Evolutionary conservation across 2,888 invertebrate species (phyloP), one percentile per base, ranked within the genome.

Genomic region (Plebejus argus): DNA sequence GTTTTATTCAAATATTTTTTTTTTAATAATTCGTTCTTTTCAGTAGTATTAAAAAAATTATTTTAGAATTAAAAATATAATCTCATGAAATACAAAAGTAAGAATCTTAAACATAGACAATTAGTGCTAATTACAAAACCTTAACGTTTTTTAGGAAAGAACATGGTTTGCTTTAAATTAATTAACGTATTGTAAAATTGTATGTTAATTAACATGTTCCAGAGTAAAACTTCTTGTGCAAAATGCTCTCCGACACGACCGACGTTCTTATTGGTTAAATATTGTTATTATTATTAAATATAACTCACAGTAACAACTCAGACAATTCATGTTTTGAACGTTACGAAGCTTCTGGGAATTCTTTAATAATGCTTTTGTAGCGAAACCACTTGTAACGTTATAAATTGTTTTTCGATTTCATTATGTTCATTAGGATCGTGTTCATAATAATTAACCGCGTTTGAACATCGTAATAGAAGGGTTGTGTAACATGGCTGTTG

Each of bases 371-470:
- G 35, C 39, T 71, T 35, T 35, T 71, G 71, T 18, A 39, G n/a
- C 39, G 20, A 39, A 10, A 20, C 71, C 20, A 20, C 39, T 71
- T 8, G n/a, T 39, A 4, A 71, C n/a, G 71, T 7, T 39, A 35
- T 70, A 7, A 71, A 71, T 20, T 39, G 71, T 71, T 71, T 71
- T 71, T 71, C 35, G 1, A 39, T 71, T 35, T 71, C 71, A n/a
- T 66, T 66, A 33, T 66, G 28, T 28, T 66, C 66, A 6, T 66
- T 61, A 61, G 12, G 28, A 15, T 18, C 28, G 28, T 66, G 18
- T 15, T 71, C 71, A 71, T 39, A 35, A 12, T 2, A 18, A n/a
- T 71, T 71, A 35, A 18, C 53, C 18, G 18, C 15, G 18, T 53
- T 53, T 53, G 15, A 53, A 53, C 53, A 53, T 53, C 53, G 18